A percentile compares a stretch with the other conserved stretches of the same genome.
phyloP scores from a whole-genome alignment of 2,113 vertebrate genomes.

The Heterotilapia buettikoferi region DNA sequence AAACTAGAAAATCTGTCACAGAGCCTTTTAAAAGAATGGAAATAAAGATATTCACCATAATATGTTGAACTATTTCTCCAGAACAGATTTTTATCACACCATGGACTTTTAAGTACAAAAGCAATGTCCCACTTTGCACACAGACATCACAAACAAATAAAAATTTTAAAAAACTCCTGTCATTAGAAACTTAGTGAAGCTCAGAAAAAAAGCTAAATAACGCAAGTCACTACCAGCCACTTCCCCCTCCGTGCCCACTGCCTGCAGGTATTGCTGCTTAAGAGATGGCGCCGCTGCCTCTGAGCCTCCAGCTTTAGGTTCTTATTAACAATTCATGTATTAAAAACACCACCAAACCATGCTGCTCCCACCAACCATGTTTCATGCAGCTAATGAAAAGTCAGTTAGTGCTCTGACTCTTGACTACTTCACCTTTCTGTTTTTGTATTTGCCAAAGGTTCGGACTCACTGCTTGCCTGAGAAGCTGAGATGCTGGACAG shows the following conservation, averaged over 20 bases:
- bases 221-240: background rate
- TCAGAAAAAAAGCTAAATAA: background rate
- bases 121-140: background rate
- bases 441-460: background rate
- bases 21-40: background rate
- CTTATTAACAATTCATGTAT: background rate
- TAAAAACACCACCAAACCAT: background rate
- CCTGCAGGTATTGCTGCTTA: background rate
- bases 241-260: background rate
- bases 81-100: background rate
- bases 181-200: background rate
- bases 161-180: accelerated
- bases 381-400: background rate
- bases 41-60: background rate
- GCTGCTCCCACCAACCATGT: background rate
- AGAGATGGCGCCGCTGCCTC: background rate
- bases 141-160: background rate
- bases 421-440: background rate
- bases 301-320: background rate
- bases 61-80: background rate
- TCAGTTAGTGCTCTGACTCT: background rate
- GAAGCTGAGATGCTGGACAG: slow-evolving; percentile 17
- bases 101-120: background rate
- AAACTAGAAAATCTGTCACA: background rate
- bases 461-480: background rate